Percentiles rank a stretch among this genome's conserved stretches.
Evolutionary conservation across 2,888 invertebrate species (phyloP).

Genomic region (Sericinus montela): DNA sequence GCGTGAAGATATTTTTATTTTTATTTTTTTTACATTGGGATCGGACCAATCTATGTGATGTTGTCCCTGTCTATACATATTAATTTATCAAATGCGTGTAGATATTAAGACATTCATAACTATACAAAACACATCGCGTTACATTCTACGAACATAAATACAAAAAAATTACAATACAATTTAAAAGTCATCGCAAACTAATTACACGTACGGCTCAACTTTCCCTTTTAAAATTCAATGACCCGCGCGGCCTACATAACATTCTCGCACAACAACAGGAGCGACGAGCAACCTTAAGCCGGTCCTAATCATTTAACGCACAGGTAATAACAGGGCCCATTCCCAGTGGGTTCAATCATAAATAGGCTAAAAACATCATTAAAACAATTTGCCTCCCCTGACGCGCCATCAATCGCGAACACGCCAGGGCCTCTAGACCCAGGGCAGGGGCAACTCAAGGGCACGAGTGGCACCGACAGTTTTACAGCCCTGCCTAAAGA

Average conservation of each 20-base stretch:
- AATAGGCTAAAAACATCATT: slow-evolving; percentile 28
- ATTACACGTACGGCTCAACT: background rate
- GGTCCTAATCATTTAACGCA: slow-evolving; percentile 2
- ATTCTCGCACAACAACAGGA: background rate
- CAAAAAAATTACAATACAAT: background rate
- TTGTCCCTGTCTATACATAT: too few species aligned
- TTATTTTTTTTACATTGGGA: too few species aligned
- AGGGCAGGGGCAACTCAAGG: slow-evolving; percentile 43
- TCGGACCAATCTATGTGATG: too few species aligned
- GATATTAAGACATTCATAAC: too few species aligned
- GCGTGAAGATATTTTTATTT: too few species aligned
- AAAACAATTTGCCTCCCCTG: slow-evolving; percentile 32
- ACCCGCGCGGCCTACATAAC: slow-evolving; percentile 5
- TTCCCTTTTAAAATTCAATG: slow-evolving; percentile 7
- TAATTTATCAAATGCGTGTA: too few species aligned
- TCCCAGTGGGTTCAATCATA: slow-evolving; percentile 20
- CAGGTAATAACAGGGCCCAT: slow-evolving; percentile 21
- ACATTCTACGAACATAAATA: too few species aligned
- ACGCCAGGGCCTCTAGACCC: slow-evolving; percentile 40
- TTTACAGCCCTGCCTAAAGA: slow-evolving; percentile 71
- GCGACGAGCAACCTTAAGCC: background rate
- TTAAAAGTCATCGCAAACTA: slow-evolving; percentile 1
- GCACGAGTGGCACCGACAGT: slow-evolving; percentile 63
- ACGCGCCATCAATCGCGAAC: slow-evolving; percentile 39
- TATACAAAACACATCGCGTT: too few species aligned